phyloP scores from a whole-genome alignment of 2,113 vertebrate genomes.

The Lophura nycthemera region DNA sequence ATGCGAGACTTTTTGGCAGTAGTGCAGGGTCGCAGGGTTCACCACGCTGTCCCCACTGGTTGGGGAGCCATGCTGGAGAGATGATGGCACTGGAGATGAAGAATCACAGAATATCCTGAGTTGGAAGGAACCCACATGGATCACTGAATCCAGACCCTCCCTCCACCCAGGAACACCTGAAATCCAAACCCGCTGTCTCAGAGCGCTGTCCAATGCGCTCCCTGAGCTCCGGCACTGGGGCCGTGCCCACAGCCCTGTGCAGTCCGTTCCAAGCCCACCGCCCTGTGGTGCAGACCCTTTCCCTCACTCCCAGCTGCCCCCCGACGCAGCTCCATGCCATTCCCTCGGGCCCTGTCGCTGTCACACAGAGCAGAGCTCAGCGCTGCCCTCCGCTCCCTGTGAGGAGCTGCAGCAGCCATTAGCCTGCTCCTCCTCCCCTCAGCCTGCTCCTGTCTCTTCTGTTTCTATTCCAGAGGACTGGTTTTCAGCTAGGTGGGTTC shows the following conservation, averaged over 20 bases:
- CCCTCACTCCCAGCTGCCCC: neutral
- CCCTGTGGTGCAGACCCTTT: neutral
- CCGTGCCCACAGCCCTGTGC: neutral
- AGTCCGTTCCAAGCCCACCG: neutral
- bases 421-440: neutral
- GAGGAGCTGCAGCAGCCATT: neutral
- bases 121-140: neutral
- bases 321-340: neutral
- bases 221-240: neutral
- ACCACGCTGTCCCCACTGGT: neutral
- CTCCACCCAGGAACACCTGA: neutral
- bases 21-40: fast-evolving
- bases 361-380: neutral
- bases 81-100: neutral
- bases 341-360: neutral
- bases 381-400: neutral
- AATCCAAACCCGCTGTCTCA: neutral
- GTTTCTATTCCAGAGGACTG: neutral
- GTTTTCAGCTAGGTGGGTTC: neutral
- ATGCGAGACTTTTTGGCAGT: neutral
- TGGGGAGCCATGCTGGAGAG: neutral
- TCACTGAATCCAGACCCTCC: neutral
- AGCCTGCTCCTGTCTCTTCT: neutral
- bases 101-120: neutral
- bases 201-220: neutral